Evolutionary conservation across 2,888 invertebrate genomes (phyloP).

Genomic region (Perdita meconis): DNA sequence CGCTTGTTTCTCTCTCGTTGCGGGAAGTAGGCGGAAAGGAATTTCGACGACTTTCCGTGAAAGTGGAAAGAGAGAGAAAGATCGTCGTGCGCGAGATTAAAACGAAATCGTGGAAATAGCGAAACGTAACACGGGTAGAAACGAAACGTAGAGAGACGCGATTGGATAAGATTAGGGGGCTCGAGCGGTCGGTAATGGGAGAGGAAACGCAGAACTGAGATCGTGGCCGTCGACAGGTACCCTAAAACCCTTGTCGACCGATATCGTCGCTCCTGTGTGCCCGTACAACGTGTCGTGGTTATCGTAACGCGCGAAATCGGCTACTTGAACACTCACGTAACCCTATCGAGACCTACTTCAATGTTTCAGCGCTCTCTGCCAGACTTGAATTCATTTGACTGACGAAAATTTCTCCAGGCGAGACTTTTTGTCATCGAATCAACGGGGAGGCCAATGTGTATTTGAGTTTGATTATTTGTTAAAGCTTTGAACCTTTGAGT

Average conservation of each 20-base stretch:
- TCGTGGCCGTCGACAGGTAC: slow-evolving; percentile 63
- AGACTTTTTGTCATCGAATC: slow-evolving; percentile 9
- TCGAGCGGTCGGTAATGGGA: slow-evolving; percentile 45
- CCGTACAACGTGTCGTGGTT: slow-evolving; percentile 48
- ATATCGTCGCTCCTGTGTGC: slow-evolving; percentile 34
- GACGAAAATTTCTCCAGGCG: slow-evolving; percentile 40
- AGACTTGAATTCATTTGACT: slow-evolving; percentile 51
- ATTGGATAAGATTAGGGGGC: slow-evolving; percentile 61
- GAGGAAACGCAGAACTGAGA: slow-evolving; percentile 59
- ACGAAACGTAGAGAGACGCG: slow-evolving; percentile 52
- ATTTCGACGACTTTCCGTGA: slow-evolving; percentile 38
- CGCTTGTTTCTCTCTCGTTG: slow-evolving; percentile 21
- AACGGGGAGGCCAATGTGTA: not conserved
- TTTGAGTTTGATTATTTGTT: slow-evolving; percentile 5
- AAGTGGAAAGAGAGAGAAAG: not conserved
- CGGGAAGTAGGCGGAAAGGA: slow-evolving; percentile 19
- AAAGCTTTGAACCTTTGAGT: slow-evolving; percentile 32
- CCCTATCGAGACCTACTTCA: slow-evolving; percentile 53
- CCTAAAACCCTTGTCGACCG: slow-evolving; percentile 55
- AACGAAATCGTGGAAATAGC: slow-evolving; percentile 22
- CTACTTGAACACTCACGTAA: slow-evolving; percentile 60
- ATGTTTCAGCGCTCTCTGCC: slow-evolving; percentile 45
- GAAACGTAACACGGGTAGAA: slow-evolving; percentile 20
- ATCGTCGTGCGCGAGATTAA: slow-evolving; percentile 25
- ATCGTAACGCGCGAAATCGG: slow-evolving; percentile 65